A percentile compares a stretch with the other conserved stretches of the same genome.
These are phyloP conservation scores for Salvelinus namaycush DNA, from an alignment of 2,113 vertebrate genomes.

Conservation along the genomic window DNA sequence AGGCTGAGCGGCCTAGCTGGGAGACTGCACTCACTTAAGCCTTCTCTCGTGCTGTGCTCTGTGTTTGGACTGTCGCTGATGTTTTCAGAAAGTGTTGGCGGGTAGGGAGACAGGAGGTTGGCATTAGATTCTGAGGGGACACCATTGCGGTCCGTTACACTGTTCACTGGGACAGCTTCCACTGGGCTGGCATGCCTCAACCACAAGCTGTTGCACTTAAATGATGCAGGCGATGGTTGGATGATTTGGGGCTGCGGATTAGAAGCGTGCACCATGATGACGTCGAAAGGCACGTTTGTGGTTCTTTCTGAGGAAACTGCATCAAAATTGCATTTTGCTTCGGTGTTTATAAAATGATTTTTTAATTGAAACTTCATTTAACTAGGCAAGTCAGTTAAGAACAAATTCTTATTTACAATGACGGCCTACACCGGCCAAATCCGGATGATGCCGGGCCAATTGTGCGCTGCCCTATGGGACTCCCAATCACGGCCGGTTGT, in stretches of 20 bases:
- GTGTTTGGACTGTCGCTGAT: conserved; percentile 19
- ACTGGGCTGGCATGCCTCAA: neutral
- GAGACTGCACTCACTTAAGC: conserved; percentile 7
- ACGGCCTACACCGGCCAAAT: no score
- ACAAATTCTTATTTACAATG: no score
- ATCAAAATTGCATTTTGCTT: conserved; percentile 21
- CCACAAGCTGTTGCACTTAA: neutral
- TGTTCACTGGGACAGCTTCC: neutral
- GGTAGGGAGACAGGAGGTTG: conserved; percentile 32
- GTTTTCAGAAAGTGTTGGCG: conserved; percentile 3
- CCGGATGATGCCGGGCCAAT: no score
- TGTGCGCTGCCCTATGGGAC: no score
- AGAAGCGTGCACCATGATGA: neutral
- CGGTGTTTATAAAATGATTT: conserved; percentile 6
- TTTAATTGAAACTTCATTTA: no score
- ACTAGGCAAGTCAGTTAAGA: no score
- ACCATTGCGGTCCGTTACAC: neutral
- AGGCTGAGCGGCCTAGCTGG: conserved; percentile 64
- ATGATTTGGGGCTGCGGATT: neutral
- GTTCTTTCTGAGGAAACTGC: neutral
- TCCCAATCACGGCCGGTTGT: no score
- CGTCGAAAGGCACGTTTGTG: neutral
- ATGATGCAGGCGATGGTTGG: conserved; percentile 12
- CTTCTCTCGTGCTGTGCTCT: conserved; percentile 22
- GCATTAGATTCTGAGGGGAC: conserved; percentile 43